Evolutionary conservation across 1,140 invertebrate species (phyloP).

Genomic region (Euschistus heros): DNA sequence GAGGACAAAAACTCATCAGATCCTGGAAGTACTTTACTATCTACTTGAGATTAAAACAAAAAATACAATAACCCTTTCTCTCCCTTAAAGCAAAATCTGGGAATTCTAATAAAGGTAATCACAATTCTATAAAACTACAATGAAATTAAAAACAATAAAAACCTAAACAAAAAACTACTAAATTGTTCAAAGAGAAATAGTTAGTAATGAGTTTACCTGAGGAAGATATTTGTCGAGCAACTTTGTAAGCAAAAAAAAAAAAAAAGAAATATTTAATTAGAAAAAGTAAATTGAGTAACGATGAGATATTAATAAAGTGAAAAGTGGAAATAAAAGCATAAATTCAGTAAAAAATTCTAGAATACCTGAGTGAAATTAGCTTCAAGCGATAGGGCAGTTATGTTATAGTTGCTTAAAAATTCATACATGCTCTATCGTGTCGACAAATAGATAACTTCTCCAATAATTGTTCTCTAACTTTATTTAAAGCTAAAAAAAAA

Average conservation of each 20-base stretch:
- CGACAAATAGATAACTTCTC: constrained; percentile 47
- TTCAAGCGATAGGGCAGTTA: constrained; percentile 48
- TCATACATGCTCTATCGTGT: constrained; percentile 45
- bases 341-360: background rate
- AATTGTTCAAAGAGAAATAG: no score
- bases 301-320: no score
- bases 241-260: constrained; percentile 27
- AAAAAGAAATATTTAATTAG: background rate
- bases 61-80: no score
- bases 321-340: background rate
- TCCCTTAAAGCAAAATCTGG: no score
- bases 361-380: constrained; percentile 52
- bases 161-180: no score
- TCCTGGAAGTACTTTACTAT: no score
- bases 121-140: no score
- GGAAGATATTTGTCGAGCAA: constrained; percentile 29
- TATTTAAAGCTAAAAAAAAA: constrained; percentile 47
- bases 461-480: constrained; percentile 51
- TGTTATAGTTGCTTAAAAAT: constrained; percentile 50
- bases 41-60: no score
- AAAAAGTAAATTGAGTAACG: background rate
- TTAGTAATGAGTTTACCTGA: constrained; percentile 23
- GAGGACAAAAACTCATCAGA: no score
- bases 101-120: no score
- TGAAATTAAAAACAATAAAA: no score